Percentiles rank a stretch among this genome's conserved stretches.
Evolutionary conservation across 2,888 invertebrate species (phyloP).

Genomic region (Chouioia cunea): DNA sequence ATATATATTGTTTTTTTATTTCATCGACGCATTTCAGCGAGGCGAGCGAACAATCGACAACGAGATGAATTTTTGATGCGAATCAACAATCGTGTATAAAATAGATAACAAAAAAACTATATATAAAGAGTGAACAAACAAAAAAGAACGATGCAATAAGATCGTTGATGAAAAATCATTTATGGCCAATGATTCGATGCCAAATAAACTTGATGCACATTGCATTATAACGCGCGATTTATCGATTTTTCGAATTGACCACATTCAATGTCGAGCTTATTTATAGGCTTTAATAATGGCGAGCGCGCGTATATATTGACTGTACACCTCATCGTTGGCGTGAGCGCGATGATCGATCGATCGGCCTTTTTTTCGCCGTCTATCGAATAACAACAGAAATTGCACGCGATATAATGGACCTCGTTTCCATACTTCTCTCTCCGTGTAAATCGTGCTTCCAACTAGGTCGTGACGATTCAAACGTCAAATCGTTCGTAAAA

Average conservation of each 20-base stretch:
- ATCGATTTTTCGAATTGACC: conserved; percentile 30
- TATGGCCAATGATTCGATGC: no score
- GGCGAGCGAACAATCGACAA: conserved; percentile 49
- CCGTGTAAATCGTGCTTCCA: neutral
- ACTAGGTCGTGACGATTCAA: neutral
- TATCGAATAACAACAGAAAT: conserved; percentile 10
- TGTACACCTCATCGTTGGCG: neutral
- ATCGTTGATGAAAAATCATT: no score
- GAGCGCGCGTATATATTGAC: conserved; percentile 28
- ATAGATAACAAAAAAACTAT: no score
- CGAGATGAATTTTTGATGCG: conserved; percentile 1
- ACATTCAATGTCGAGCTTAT: conserved; percentile 20
- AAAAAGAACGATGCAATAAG: no score
- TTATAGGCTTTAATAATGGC: conserved; percentile 21
- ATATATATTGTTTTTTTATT: conserved; percentile 36
- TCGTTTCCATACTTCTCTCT: neutral
- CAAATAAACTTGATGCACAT: no score
- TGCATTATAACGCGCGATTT: no score
- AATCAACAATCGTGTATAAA: no score
- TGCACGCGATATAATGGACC: conserved; percentile 1
- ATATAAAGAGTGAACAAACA: no score
- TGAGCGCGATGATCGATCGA: conserved; percentile 12
- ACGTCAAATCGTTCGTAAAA: no score
- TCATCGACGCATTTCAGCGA: conserved; percentile 45
- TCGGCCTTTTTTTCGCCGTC: neutral